Percentiles rank a stretch among this genome's conserved stretches.
These are phyloP conservation scores for Myioborus miniatus DNA, from an alignment of 2,797 vertebrate species.

Conservation along the genomic window DNA sequence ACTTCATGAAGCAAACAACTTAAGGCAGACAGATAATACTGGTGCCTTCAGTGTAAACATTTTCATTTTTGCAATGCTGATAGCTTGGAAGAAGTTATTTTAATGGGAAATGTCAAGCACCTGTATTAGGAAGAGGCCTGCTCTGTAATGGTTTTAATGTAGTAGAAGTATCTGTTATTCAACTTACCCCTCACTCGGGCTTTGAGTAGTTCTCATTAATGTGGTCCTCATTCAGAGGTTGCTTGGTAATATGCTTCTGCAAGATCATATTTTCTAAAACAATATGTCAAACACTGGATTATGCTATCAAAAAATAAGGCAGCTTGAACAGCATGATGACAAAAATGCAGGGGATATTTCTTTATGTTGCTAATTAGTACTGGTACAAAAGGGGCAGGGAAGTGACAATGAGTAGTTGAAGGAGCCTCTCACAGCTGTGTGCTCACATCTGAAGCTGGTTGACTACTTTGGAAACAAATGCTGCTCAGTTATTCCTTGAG, in stretches of 20 bases:
- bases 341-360: not conserved
- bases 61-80: not conserved
- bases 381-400: not conserved
- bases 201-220: not conserved
- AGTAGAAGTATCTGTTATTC: not conserved
- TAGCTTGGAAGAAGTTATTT: not conserved
- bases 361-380: constrained; percentile 1
- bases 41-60: not conserved
- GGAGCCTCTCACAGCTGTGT: not conserved
- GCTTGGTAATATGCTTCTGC: not conserved
- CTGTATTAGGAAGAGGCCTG: not conserved
- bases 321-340: not conserved
- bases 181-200: not conserved
- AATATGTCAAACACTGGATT: not conserved
- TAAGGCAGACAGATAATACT: not conserved
- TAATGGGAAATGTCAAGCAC: not conserved
- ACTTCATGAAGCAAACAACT: not conserved
- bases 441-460: not conserved
- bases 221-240: not conserved
- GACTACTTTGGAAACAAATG: not conserved
- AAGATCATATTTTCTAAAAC: not conserved
- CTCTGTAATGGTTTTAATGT: not conserved
- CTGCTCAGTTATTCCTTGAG: not conserved
- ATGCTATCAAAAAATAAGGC: not conserved
- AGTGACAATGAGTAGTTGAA: not conserved